Percentiles rank a stretch among this genome's conserved stretches.
Conservation (phyloP, 2,797 vertebrate genomes). For the Microctenopoma stevenorrisi region DNA sequence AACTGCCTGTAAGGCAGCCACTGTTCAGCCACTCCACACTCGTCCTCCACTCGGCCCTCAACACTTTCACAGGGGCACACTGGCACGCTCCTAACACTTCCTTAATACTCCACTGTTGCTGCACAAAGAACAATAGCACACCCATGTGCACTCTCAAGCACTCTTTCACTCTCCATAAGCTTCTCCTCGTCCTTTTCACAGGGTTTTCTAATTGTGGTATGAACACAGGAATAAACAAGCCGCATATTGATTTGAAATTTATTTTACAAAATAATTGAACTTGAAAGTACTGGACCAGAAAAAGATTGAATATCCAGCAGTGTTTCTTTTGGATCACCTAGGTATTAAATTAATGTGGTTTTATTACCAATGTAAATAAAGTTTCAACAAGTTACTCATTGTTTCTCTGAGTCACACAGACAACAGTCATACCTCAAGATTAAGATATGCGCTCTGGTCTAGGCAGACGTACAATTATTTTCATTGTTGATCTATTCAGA, state of each 20-base stretch:
- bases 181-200: slow-evolving; percentile 60
- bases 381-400: slow-evolving; percentile 44
- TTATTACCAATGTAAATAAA: slow-evolving; percentile 28
- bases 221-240: slow-evolving; percentile 33
- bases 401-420: slow-evolving; percentile 53
- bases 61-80: slow-evolving; percentile 77
- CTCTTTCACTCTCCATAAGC: slow-evolving; percentile 67
- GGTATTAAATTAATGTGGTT: slow-evolving; percentile 22
- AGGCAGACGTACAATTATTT: slow-evolving; percentile 3
- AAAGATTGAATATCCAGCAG: background rate
- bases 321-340: slow-evolving; percentile 28
- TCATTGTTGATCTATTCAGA: background rate
- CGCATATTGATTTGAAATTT: slow-evolving; percentile 10
- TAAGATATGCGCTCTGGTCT: slow-evolving; percentile 19
- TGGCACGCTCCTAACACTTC: slow-evolving; percentile 82
- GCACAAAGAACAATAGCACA: slow-evolving; percentile 81
- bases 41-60: slow-evolving; percentile 70
- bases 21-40: slow-evolving; percentile 78
- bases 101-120: slow-evolving; percentile 79
- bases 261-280: slow-evolving; percentile 29
- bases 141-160: slow-evolving; percentile 57
- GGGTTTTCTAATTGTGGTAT: slow-evolving; percentile 21
- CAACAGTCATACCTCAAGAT: slow-evolving; percentile 44
- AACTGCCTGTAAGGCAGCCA: slow-evolving; percentile 78
- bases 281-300: slow-evolving; percentile 9